Conservation (phyloP, 2,797 vertebrate genomes). For the Phrynocephalus vlangalii region DNA sequence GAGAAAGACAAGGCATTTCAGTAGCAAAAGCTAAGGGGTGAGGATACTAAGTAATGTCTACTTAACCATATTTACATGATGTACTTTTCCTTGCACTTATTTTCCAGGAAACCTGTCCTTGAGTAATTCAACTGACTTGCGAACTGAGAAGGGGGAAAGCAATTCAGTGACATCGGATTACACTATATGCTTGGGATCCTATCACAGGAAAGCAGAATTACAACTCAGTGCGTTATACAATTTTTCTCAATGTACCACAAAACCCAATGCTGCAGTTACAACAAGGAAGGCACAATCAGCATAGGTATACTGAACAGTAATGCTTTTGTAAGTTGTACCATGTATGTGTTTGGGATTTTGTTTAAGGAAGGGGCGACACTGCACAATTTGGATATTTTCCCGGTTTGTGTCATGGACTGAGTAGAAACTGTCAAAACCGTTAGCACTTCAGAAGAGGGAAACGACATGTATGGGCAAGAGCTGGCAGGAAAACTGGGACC, state of each 20-base stretch:
- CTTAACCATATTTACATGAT: not conserved
- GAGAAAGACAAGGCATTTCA: not conserved
- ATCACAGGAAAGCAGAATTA: not conserved
- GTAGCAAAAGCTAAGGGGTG: not conserved
- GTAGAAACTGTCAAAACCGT: not conserved
- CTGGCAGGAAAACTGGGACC: not conserved
- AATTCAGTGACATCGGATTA: not conserved
- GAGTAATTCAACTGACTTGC: not conserved
- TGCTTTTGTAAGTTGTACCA: not conserved
- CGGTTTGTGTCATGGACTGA: not conserved
- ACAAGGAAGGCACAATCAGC: not conserved
- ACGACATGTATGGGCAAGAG: not conserved
- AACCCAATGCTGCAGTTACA: not conserved
- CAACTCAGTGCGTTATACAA: not conserved
- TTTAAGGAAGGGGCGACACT: not conserved
- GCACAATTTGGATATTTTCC: not conserved
- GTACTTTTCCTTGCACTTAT: not conserved
- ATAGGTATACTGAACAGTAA: not conserved
- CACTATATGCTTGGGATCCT: conserved; percentile 3
- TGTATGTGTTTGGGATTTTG: not conserved
- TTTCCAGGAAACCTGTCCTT: not conserved
- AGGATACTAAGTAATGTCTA: not conserved
- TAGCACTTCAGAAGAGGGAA: not conserved
- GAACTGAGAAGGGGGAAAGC: not conserved
- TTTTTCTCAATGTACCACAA: not conserved